A percentile compares a stretch with the other conserved stretches of the same genome.
Evolutionary conservation across 2,113 vertebrate genomes (phyloP).

Genomic region (Mesocricetus auratus): DNA sequence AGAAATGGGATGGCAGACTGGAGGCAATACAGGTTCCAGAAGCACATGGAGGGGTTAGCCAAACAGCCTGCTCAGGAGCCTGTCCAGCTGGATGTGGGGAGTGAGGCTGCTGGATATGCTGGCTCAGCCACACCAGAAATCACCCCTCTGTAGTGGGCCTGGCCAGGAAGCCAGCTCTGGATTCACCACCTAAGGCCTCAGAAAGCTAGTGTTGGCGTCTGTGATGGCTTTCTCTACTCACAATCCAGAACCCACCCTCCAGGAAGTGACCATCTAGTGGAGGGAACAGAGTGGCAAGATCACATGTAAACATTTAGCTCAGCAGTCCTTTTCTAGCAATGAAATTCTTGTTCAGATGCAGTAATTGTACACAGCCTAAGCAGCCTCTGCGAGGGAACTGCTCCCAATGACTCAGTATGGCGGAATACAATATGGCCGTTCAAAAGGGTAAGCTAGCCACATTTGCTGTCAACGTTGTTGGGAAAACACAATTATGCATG

Average conservation of each 20-base stretch:
- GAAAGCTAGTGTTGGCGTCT: neutral
- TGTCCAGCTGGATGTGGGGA: neutral
- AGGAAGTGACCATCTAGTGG: neutral
- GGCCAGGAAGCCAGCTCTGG: neutral
- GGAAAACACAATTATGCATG: neutral
- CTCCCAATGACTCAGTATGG: neutral
- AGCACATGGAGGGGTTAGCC: neutral
- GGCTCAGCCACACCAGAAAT: neutral
- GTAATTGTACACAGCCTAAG: neutral
- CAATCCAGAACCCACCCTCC: neutral
- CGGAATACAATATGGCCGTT: neutral
- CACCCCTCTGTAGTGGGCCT: neutral
- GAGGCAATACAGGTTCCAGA: neutral
- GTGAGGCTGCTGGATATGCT: neutral
- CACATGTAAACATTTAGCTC: neutral
- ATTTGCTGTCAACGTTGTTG: neutral
- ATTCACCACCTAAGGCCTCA: neutral
- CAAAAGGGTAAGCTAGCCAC: slow-evolving; percentile 10
- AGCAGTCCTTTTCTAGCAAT: neutral
- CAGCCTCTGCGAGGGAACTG: neutral
- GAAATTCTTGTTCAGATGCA: neutral
- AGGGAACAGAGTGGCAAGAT: neutral
- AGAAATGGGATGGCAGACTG: neutral
- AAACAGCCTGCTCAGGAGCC: neutral
- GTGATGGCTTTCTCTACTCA: neutral